Base-by-base conservation (phyloP, 2,113 vertebrate species). In the Philantomba maxwellii region DNA sequence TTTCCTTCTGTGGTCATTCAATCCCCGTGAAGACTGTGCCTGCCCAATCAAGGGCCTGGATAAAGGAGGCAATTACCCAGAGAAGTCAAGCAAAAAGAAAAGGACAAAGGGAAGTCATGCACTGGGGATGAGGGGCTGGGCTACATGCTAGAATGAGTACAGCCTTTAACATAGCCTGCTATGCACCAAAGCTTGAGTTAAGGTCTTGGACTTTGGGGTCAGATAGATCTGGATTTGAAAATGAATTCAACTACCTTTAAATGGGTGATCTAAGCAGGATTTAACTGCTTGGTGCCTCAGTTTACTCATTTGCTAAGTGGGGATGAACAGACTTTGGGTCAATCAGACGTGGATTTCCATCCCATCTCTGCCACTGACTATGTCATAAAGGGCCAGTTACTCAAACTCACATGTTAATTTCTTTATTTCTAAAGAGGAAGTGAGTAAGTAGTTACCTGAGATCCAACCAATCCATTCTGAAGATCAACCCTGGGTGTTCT, bases 1-100 rank as follows among this genome's bases (percentile, higher is more conserved):
- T 97, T 93, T 96, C 82, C 94, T 94, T 81, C 92, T 91, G 84
- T 30, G 51, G 89, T 93, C 93, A 94, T 97, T 97, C 4, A 15
- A 78, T 88, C 80, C 87, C 49, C 87, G 60, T 43, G 57, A 95
- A 94, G 77, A 84, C 51, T 62, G 70, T 26, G 82, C 96, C 92
- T 73, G 47, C 81, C 55, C 82, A 33, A 57, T 64, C 30, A 49
- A 95, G 55, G 36, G 87, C 85, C 78, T 88, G 77, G 83, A 95
- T 92, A 92, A 95, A 95, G n/a, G 77, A 77, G 75, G 23, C 45
- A 88, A 95, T 92, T 97, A 97, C 62, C 89, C 55, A 4, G 30
- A 86, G 88, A 92, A 93, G 77, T 78, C 81, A 82, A 92, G 45
- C 87, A 88, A 88, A 96, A 43, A 94, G 60, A 28, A 75, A 93